Evolutionary conservation across 2,888 invertebrate species (phyloP), one percentile per base, ranked within the genome.

Genomic region (Seira ritae): DNA sequence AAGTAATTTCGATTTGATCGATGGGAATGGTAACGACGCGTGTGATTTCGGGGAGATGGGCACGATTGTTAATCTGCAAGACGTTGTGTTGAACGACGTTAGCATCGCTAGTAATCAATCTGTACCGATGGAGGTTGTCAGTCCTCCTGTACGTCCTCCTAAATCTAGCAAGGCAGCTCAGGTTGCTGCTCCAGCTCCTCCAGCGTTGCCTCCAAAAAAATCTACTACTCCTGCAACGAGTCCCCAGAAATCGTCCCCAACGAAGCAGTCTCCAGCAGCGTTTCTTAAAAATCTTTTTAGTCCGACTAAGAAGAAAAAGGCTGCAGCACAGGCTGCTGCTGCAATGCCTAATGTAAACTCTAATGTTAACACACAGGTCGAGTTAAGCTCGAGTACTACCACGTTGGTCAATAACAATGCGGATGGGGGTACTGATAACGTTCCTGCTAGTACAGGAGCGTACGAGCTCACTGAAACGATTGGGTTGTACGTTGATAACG

Each of bases 121-220:
- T 55, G 55, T 55, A 8, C 55, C 15, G 15, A 55, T 55, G 55
- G 55, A 55, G 2, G 12, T 17, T 12, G 42, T n/a, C n/a, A 42
- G 42, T 89, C 81, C 90, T 1, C 87, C 90, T 10, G 89, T 90
- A 12, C 88, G 90, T 22, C 88, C 90, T 4, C 87, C 90, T 0
- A 92, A 87, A 46, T 79, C 70, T 17, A 71, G 10, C 50, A 81
- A 17, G 22, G 24, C 85, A 31, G 2, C 31, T 8, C 31, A 31
- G 93, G 93, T n/a, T 22, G 15, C 24, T 37, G 89, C 90, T 1
- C 93, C 93, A 70, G 92, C 93, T 20, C 65, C 19, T 65, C 96
- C 96, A 0, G 96, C 96, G 0, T 89, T 96, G 79, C 96, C 96
- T 0, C 96, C 96, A 96, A 90, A 93, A 96, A 70, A 88, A 89